These are phyloP conservation scores for Arion vulgaris DNA, from an alignment of 1,140 invertebrate genomes.

Conservation along the genomic window DNA sequence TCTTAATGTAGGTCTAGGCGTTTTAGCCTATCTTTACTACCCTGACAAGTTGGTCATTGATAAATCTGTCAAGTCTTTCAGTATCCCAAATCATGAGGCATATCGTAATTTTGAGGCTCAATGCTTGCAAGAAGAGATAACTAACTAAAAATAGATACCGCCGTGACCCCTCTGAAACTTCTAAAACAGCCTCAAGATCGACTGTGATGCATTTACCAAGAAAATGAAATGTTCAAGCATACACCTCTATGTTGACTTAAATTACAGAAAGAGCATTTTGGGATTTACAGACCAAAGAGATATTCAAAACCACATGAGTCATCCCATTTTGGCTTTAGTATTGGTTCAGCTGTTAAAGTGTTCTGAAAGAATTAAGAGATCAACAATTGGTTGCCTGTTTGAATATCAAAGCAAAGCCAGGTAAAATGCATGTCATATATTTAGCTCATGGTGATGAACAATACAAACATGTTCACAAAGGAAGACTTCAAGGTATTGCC, in stretches of 20 bases:
- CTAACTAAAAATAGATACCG: not conserved
- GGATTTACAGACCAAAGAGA: not conserved
- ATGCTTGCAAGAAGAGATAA: constrained; percentile 50
- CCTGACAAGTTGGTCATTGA: constrained; percentile 56
- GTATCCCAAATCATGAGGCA: constrained; percentile 64
- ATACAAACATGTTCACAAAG: constrained; percentile 64
- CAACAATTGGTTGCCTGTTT: constrained; percentile 16
- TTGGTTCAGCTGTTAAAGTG: not conserved
- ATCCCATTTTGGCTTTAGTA: not conserved
- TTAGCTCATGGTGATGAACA: constrained; percentile 55
- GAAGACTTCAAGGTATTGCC: constrained; percentile 59
- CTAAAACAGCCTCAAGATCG: not conserved
- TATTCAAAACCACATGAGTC: too few species aligned
- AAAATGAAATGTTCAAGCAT: not conserved
- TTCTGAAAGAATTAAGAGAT: constrained; percentile 5
- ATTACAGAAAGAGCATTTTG: not conserved
- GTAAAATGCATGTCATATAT: constrained; percentile 50
- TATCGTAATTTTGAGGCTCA: constrained; percentile 57
- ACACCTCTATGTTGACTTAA: too few species aligned
- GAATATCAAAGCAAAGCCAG: constrained; percentile 21
- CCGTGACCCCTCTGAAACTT: not conserved
- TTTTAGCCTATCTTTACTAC: constrained; percentile 49
- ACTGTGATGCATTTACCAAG: not conserved
- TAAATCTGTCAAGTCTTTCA: constrained; percentile 63
- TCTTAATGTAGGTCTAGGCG: constrained; percentile 51